Conservation (phyloP, 1,140 invertebrate genomes). For the Dreissena polymorpha region DNA sequence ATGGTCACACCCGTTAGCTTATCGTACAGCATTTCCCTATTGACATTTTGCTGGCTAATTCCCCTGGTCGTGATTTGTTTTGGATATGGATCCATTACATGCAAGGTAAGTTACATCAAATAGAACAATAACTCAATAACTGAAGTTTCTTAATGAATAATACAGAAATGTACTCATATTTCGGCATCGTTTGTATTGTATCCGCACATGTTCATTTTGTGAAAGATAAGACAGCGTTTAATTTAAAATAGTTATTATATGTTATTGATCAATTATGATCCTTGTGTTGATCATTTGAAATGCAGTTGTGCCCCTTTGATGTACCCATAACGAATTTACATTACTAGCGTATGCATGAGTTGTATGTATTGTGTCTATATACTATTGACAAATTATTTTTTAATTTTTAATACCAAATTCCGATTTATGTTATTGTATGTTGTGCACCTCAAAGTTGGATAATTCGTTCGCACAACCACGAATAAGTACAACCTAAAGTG, state of each 20-base stretch:
- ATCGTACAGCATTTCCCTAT: slow-evolving; percentile 17
- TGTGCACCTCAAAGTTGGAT: too few relatives aligned
- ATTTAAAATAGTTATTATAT: neutral
- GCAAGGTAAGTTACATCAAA: slow-evolving; percentile 10
- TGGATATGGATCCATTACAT: slow-evolving; percentile 30
- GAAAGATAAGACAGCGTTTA: neutral
- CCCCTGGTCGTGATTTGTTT: slow-evolving; percentile 17
- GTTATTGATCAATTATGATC: neutral
- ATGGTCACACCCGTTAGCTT: neutral
- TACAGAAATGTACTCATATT: neutral
- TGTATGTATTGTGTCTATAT: too few relatives aligned
- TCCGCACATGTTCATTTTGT: neutral
- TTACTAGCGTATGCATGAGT: too few relatives aligned
- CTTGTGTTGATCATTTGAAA: too few relatives aligned
- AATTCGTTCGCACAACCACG: neutral
- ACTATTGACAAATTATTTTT: too few relatives aligned
- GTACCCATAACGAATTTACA: too few relatives aligned
- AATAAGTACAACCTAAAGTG: too few relatives aligned
- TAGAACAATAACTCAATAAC: neutral
- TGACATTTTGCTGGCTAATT: slow-evolving; percentile 22
- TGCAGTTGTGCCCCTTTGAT: too few relatives aligned
- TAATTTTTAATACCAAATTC: too few relatives aligned
- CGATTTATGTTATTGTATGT: too few relatives aligned
- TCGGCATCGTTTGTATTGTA: neutral
- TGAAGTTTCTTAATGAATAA: neutral